These are phyloP conservation scores for Pungitius pungitius DNA, from an alignment of 2,113 vertebrate species.

Conservation along the genomic window DNA sequence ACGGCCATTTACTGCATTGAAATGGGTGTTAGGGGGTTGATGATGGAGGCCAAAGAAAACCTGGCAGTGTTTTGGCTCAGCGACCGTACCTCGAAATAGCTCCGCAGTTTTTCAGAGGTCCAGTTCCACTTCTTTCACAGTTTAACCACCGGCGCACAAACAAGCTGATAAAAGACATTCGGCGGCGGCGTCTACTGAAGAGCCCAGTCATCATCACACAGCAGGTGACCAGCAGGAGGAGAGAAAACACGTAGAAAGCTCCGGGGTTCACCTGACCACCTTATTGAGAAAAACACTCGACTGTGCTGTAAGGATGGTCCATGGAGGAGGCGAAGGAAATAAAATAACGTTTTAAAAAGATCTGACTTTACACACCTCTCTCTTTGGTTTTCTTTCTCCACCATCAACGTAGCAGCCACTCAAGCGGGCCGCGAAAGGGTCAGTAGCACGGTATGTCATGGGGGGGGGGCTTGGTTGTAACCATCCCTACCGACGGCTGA, in stretches of 20 bases:
- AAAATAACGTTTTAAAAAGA: constrained; percentile 24
- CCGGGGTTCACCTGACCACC: constrained; percentile 37
- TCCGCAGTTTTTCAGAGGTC: constrained; percentile 60
- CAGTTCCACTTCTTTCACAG: constrained; percentile 47
- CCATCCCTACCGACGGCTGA: constrained; percentile 55
- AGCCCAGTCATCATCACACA: constrained; percentile 50
- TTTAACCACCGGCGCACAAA: constrained; percentile 68
- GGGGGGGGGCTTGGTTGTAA: constrained; percentile 44
- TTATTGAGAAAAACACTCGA: constrained; percentile 23
- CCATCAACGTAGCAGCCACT: constrained; percentile 39
- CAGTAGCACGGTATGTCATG: constrained; percentile 56
- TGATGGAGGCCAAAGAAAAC: constrained; percentile 76
- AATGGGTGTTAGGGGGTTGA: constrained; percentile 46
- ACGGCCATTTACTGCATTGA: constrained; percentile 59
- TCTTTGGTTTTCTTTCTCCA: constrained; percentile 12
- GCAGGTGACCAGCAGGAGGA: constrained; percentile 38
- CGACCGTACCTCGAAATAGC: constrained; percentile 74
- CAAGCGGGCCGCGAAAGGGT: constrained; percentile 46
- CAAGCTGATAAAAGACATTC: constrained; percentile 61
- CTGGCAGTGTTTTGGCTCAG: constrained; percentile 69
- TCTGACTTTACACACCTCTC: constrained; percentile 16
- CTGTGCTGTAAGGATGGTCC: constrained; percentile 4
- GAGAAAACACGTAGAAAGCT: constrained; percentile 20
- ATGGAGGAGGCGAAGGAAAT: background rate
- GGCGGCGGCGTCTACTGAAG: constrained; percentile 36